Evolutionary conservation across 2,888 invertebrate genomes (phyloP).

Genomic region (Trissolcus brochymenae): DNA sequence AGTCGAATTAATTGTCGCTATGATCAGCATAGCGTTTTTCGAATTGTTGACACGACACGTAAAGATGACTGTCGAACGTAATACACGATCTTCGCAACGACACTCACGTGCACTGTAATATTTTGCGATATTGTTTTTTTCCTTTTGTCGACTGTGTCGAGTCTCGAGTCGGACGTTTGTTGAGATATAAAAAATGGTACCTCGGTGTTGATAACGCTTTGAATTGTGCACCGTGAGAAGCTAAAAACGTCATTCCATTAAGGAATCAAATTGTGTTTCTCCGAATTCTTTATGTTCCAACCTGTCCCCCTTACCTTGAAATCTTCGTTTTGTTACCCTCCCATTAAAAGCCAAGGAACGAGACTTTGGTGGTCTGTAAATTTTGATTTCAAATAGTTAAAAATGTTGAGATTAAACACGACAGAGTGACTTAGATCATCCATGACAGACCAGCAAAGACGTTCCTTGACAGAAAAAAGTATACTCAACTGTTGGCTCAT

Average conservation of each 20-base stretch:
- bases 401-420: too few relatives aligned
- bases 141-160: slow-evolving; percentile 15
- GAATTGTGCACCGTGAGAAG: slow-evolving; percentile 51
- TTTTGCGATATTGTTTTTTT: slow-evolving; percentile 19
- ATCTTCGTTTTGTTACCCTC: slow-evolving; percentile 46
- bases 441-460: slow-evolving; percentile 14
- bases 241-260: slow-evolving; percentile 51
- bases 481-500: slow-evolving; percentile 46
- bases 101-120: slow-evolving; percentile 25
- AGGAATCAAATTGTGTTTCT: slow-evolving; percentile 46
- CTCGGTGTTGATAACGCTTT: slow-evolving; percentile 42
- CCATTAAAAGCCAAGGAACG: slow-evolving; percentile 6
- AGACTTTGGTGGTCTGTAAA: neutral
- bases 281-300: slow-evolving; percentile 46
- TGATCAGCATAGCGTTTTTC: slow-evolving; percentile 47
- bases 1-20: slow-evolving; percentile 49
- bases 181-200: slow-evolving; percentile 34
- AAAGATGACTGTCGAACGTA: slow-evolving; percentile 41
- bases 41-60: slow-evolving; percentile 44
- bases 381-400: too few relatives aligned
- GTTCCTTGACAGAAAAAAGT: slow-evolving; percentile 18
- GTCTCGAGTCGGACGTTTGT: slow-evolving; percentile 27
- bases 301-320: slow-evolving; percentile 23
- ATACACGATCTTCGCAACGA: slow-evolving; percentile 39
- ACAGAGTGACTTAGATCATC: too few relatives aligned